A percentile compares a stretch with the other conserved stretches of the same genome.
Conservation (phyloP, 2,113 vertebrate genomes). For the Hypocryptadius cinnamomeus region DNA sequence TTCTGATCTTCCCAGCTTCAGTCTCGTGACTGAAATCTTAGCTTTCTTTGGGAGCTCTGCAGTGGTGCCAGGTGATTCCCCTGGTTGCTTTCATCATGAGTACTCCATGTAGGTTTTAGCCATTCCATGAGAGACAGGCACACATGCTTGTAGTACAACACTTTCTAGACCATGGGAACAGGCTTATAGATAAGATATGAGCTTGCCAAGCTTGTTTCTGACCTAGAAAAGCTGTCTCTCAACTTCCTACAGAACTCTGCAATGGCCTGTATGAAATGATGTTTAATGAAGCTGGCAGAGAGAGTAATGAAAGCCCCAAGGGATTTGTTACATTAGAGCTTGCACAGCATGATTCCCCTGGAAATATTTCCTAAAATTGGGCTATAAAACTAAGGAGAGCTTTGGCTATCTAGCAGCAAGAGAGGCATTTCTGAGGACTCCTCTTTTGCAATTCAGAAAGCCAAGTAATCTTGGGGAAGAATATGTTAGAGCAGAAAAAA, state of each 20-base stretch:
- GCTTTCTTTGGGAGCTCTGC: too few relatives aligned
- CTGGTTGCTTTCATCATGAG: neutral
- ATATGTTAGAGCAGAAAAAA: neutral
- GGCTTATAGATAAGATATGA: constrained; percentile 11
- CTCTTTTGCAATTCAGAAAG: neutral
- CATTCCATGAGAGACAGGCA: neutral
- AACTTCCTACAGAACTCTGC: constrained; percentile 31
- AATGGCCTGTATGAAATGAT: constrained; percentile 28
- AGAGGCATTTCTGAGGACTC: neutral
- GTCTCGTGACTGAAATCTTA: neutral
- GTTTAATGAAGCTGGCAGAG: constrained; percentile 54
- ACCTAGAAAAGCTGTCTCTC: constrained; percentile 48
- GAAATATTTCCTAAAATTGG: neutral
- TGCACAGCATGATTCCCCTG: constrained; percentile 4
- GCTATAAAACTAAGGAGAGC: neutral
- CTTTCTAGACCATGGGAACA: neutral
- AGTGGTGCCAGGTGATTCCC: neutral
- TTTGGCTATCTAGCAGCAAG: neutral
- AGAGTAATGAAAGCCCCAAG: constrained; percentile 49
- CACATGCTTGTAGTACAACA: neutral
- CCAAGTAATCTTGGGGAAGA: neutral
- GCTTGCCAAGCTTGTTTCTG: constrained; percentile 37
- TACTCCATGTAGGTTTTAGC: neutral
- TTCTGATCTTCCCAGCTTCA: neutral
- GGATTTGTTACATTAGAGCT: constrained; percentile 42